Evolutionary conservation across 1,140 invertebrate species (phyloP).

Genomic region (Platyscapa corneri): DNA sequence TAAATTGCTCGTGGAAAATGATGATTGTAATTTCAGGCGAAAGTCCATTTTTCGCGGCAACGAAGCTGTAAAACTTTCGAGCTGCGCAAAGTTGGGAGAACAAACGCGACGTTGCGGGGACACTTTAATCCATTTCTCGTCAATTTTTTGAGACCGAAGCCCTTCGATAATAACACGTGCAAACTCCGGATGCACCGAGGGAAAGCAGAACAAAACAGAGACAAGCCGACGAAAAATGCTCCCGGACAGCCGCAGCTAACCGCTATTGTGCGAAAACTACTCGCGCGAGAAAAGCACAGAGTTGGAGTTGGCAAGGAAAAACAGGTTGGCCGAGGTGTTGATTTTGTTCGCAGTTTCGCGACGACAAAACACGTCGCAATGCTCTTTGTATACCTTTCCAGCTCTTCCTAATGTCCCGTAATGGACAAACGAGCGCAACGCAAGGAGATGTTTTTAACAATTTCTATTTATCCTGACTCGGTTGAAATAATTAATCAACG

Average conservation of each 20-base stretch:
- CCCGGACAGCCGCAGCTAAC: not conserved
- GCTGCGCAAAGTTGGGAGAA: not conserved
- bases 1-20: not conserved
- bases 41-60: too few species aligned
- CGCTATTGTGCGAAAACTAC: not conserved
- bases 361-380: not conserved
- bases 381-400: not conserved
- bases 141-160: too few species aligned
- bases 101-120: too few species aligned
- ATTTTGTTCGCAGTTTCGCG: not conserved
- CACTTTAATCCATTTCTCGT: too few species aligned
- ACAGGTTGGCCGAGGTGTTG: not conserved
- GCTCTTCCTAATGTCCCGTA: not conserved
- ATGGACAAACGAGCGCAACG: not conserved
- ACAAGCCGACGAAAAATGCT: not conserved
- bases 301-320: not conserved
- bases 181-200: too few species aligned
- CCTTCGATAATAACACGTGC: too few species aligned
- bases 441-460: not conserved
- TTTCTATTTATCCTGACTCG: not conserved
- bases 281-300: not conserved
- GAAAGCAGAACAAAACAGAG: slow-evolving; percentile 1
- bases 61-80: too few species aligned
- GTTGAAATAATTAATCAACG: too few species aligned
- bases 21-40: not conserved